These are phyloP conservation scores for Darevskia nairensis DNA, from an alignment of 2,797 vertebrate species.

Conservation along the genomic window DNA sequence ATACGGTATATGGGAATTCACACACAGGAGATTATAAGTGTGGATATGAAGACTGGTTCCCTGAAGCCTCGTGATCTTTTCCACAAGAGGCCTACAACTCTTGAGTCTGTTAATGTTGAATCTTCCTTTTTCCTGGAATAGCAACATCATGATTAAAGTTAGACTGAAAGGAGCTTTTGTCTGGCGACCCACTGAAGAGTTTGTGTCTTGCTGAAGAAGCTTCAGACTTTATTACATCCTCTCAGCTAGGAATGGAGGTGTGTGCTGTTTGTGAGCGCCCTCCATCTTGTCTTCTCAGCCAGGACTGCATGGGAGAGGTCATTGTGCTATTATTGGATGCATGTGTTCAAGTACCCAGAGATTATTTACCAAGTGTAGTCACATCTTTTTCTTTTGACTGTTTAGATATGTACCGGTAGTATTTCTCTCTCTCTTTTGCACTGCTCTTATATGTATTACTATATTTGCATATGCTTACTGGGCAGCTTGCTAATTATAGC, in stretches of 20 bases:
- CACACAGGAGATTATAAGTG: too few species aligned
- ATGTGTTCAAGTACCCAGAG: neutral
- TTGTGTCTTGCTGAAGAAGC: neutral
- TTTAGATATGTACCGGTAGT: neutral
- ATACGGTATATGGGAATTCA: neutral
- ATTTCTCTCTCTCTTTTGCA: neutral
- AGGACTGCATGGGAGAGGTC: neutral
- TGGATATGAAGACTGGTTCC: neutral
- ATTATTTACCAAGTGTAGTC: neutral
- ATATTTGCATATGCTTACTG: neutral
- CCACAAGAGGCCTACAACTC: too few species aligned
- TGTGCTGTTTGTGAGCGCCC: neutral
- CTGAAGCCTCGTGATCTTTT: conserved; percentile 2
- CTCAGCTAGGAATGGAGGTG: neutral
- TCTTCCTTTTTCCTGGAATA: neutral
- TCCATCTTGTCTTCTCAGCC: neutral
- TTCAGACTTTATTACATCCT: neutral
- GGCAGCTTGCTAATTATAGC: neutral
- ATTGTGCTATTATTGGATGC: neutral
- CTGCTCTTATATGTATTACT: too few species aligned
- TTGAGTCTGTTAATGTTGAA: neutral
- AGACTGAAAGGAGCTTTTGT: neutral
- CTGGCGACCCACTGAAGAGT: neutral
- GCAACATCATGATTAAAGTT: neutral
- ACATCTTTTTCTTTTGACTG: neutral